Evolutionary conservation across 2,113 vertebrate species (phyloP).

Genomic region (Acanthochromis polyacanthus): DNA sequence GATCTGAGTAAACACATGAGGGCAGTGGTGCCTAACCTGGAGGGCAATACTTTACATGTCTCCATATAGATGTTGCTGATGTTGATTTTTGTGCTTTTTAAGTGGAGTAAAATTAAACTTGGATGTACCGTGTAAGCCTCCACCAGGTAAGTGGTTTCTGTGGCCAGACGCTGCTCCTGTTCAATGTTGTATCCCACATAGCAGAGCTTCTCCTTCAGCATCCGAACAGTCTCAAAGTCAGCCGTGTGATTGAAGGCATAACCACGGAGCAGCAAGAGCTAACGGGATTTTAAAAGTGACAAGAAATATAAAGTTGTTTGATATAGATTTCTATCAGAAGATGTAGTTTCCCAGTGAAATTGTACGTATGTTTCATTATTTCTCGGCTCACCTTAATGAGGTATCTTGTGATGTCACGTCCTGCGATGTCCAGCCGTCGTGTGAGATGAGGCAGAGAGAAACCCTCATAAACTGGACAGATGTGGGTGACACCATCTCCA

Average conservation of each 20-base stretch:
- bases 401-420: slow-evolving; percentile 97
- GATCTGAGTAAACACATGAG: too few species aligned
- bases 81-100: background rate
- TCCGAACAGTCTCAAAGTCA: slow-evolving; percentile 97
- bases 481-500: slow-evolving; percentile 97
- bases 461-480: slow-evolving; percentile 98
- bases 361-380: too few species aligned
- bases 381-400: slow-evolving; percentile 91
- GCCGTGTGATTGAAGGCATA: slow-evolving; percentile 98
- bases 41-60: too few species aligned
- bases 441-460: slow-evolving; percentile 98
- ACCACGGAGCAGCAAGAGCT: slow-evolving; percentile 94
- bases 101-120: too few species aligned
- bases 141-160: slow-evolving; percentile 95
- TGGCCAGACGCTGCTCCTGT: slow-evolving; percentile 95
- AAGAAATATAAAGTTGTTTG: too few species aligned
- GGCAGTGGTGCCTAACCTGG: too few species aligned
- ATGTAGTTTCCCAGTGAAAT: background rate
- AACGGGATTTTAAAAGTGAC: background rate
- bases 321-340: too few species aligned
- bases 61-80: too few species aligned
- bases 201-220: slow-evolving; percentile 97
- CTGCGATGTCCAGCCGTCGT: slow-evolving; percentile 96
- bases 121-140: slow-evolving; percentile 90
- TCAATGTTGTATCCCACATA: slow-evolving; percentile 98